phyloP scores from a whole-genome alignment of 2,888 invertebrate species.

The Gandaritis pyraliata region DNA sequence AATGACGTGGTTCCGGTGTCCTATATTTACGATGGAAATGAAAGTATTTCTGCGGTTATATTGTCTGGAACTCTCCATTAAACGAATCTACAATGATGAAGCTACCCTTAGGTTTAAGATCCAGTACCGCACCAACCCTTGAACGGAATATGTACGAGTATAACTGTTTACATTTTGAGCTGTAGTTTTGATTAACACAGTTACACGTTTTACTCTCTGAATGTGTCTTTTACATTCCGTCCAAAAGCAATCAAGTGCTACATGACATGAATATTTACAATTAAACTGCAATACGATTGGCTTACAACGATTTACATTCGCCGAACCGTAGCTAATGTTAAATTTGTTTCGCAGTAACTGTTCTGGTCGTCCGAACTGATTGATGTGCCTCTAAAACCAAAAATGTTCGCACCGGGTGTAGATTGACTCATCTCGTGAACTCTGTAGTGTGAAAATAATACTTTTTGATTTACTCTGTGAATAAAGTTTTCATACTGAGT shows the following conservation, averaged over 20 bases:
- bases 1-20: slow-evolving; percentile 44
- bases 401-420: slow-evolving; percentile 79
- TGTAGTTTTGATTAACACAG: slow-evolving; percentile 12
- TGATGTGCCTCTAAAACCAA: slow-evolving; percentile 54
- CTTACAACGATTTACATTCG: slow-evolving; percentile 45
- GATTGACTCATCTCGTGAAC: slow-evolving; percentile 59
- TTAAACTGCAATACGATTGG: slow-evolving; percentile 39
- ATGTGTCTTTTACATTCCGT: slow-evolving; percentile 39
- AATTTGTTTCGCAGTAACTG: slow-evolving; percentile 57
- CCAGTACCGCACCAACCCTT: neutral
- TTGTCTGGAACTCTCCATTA: slow-evolving; percentile 29
- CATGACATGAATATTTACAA: slow-evolving; percentile 49
- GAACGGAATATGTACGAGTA: neutral
- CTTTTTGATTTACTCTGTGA: slow-evolving; percentile 42
- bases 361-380: slow-evolving; percentile 46
- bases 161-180: slow-evolving; percentile 4
- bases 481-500: slow-evolving; percentile 47
- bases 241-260: slow-evolving; percentile 53
- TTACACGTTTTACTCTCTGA: slow-evolving; percentile 3
- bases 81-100: slow-evolving; percentile 17
- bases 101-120: slow-evolving; percentile 18
- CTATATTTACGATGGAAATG: slow-evolving; percentile 41
- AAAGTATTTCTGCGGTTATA: slow-evolving; percentile 39
- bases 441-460: slow-evolving; percentile 45
- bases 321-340: slow-evolving; percentile 51